phyloP scores from a whole-genome alignment of 2,797 vertebrate species.

The Cuniculus paca region DNA sequence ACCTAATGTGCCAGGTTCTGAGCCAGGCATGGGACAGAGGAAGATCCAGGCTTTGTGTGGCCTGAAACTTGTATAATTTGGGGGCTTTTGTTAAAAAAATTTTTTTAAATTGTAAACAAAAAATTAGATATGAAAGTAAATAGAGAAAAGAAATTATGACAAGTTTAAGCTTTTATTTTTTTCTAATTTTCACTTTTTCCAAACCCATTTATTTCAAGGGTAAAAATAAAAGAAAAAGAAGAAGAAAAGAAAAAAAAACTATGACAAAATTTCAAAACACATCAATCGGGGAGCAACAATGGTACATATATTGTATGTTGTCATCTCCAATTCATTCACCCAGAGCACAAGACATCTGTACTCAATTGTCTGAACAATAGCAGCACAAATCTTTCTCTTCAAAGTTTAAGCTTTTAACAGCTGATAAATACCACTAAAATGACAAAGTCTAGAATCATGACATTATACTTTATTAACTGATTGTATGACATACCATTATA shows the following conservation, averaged over 20 bases:
- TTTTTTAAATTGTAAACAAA: conserved; percentile 8
- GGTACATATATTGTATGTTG: too few species aligned
- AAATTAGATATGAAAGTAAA: conserved; percentile 20
- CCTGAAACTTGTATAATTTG: not conserved
- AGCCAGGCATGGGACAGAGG: not conserved
- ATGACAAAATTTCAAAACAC: too few species aligned
- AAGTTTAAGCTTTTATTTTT: conserved; percentile 12
- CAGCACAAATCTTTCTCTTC: too few species aligned
- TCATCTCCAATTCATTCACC: too few species aligned
- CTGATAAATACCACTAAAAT: conserved; percentile 44
- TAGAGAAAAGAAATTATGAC: conserved; percentile 51
- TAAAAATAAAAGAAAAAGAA: too few species aligned
- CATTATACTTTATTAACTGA: conserved; percentile 33
- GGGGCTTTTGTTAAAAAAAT: not conserved
- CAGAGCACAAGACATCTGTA: too few species aligned
- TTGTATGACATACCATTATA: not conserved
- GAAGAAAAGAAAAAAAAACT: too few species aligned
- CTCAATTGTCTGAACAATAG: too few species aligned
- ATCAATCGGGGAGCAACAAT: too few species aligned
- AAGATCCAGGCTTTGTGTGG: not conserved
- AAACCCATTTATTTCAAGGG: too few species aligned
- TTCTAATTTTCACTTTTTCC: too few species aligned
- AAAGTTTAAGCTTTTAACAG: conserved; percentile 46
- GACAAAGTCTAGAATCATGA: not conserved
- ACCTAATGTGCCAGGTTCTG: not conserved